Evolutionary conservation across 2,888 invertebrate genomes (phyloP).

Genomic region (Biston betularia): DNA sequence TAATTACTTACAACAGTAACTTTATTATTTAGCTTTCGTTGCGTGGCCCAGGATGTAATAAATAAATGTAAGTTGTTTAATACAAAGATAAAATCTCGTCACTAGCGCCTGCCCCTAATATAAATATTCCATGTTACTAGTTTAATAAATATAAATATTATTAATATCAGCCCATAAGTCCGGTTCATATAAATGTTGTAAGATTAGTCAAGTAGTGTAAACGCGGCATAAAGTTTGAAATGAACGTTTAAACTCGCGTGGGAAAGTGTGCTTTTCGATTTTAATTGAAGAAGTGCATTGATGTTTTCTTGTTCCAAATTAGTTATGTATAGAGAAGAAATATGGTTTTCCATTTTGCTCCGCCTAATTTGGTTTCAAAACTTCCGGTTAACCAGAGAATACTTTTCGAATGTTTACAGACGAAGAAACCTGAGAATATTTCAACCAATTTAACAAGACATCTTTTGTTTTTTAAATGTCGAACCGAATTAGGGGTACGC

Average conservation of each 20-base stretch:
- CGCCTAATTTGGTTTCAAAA: conserved; percentile 36
- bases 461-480: conserved; percentile 13
- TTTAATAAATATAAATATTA: conserved; percentile 12
- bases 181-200: conserved; percentile 9
- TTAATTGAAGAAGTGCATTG: conserved; percentile 46
- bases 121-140: conserved; percentile 22
- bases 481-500: conserved; percentile 21
- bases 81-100: conserved; percentile 26
- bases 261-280: conserved; percentile 43
- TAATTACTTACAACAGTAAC: conserved; percentile 18
- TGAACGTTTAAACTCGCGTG: conserved; percentile 38
- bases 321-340: conserved; percentile 33
- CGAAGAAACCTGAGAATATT: conserved; percentile 15
- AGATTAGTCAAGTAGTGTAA: conserved; percentile 32
- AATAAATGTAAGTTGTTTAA: conserved; percentile 23
- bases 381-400: conserved; percentile 32
- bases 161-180: conserved; percentile 3
- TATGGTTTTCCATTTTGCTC: conserved; percentile 33
- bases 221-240: conserved; percentile 36
- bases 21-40: conserved; percentile 26
- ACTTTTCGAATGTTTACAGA: conserved; percentile 32
- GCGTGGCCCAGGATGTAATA: conserved; percentile 28
- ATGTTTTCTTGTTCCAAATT: conserved; percentile 41
- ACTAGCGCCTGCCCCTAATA: conserved; percentile 20
- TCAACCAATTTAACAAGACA: conserved; percentile 1